A percentile compares a stretch with the other conserved stretches of the same genome.
Evolutionary conservation across 2,113 vertebrate genomes (phyloP).

Genomic region (Scophthalmus maximus): DNA sequence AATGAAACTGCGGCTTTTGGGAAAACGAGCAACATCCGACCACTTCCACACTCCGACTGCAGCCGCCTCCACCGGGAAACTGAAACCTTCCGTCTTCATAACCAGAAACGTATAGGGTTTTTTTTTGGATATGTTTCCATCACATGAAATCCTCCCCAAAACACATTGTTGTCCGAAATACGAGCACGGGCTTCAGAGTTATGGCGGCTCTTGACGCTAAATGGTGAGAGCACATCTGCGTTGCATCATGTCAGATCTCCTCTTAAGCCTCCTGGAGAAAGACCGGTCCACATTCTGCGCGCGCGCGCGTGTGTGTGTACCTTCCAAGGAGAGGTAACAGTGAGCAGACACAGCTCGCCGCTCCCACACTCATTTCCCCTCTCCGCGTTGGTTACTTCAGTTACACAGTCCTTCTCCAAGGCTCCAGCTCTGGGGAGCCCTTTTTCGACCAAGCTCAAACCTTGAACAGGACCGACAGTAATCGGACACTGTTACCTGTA

Average conservation of each 20-base stretch:
- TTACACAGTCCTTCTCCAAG: constrained; percentile 5
- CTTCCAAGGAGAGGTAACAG: constrained; percentile 21
- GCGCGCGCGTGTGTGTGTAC: not conserved
- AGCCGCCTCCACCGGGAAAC: constrained; percentile 44
- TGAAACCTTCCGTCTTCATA: constrained; percentile 48
- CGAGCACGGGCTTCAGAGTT: constrained; percentile 29
- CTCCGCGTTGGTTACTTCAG: too few relatives aligned
- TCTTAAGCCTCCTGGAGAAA: constrained; percentile 36
- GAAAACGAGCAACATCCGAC: constrained; percentile 61
- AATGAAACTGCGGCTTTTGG: constrained; percentile 53
- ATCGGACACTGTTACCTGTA: too few relatives aligned
- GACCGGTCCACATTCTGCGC: constrained; percentile 10
- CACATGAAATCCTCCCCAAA: constrained; percentile 66
- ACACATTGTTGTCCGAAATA: constrained; percentile 56
- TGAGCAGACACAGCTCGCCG: not conserved
- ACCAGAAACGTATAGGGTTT: constrained; percentile 46
- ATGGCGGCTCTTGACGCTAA: constrained; percentile 43
- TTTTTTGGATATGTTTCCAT: constrained; percentile 70
- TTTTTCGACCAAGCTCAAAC: not conserved
- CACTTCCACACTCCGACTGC: constrained; percentile 53
- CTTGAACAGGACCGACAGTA: too few relatives aligned
- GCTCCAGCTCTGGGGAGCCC: not conserved
- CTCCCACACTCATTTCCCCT: too few relatives aligned
- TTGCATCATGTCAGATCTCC: constrained; percentile 66
- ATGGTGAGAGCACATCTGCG: constrained; percentile 66